Base-by-base conservation (phyloP, 2,888 invertebrate genomes). In the Lymantria monacha region DNA sequence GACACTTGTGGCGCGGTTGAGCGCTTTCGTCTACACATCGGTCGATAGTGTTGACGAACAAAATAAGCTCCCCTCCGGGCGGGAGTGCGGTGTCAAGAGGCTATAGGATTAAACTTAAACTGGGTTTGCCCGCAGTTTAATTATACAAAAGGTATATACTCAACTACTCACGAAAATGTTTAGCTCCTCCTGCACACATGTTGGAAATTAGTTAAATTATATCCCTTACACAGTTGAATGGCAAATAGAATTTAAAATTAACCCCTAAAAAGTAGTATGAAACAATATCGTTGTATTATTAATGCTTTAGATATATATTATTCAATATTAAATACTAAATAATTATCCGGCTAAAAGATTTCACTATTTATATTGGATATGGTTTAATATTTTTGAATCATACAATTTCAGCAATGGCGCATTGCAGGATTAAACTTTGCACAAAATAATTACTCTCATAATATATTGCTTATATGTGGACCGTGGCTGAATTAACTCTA, bases 31-130 rank as follows among this genome's bases (percentile, higher is more conserved):
- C 81, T 83, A 80, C 74, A 81, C 82, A 79, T 83, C 79, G 85
- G 83, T 89, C 87, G 86, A 89, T 85, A 88, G 87, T 85, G 87
- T 88, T 87, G 87, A 87, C 87, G 86, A 85, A 89, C 87, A 87
- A 87, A 89, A 91, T 90, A 90, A 88, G 84, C 87, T 87, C 82
- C 85, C 85, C 85, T 79, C 71, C 64, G 76, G 72, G 80, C 74
- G 80, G 79, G 80, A 82, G 86, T 80, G 85, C 79, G 86, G 87
- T 87, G 89, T 91, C 90, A 91, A 90, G 89, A 89, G 88, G 90
- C 87, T 88, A 87, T 85, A 87, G 87, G 89, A 91, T 90, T 90
- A 88, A 89, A 90, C 89, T 89, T 86, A 86, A 87, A 90, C 87
- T 85, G 82, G 86, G 85, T 87, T 87, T 84, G 82, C 83, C 87